phyloP scores from a whole-genome alignment of 2,888 invertebrate genomes.

The Cyrtodaria siliqua region DNA sequence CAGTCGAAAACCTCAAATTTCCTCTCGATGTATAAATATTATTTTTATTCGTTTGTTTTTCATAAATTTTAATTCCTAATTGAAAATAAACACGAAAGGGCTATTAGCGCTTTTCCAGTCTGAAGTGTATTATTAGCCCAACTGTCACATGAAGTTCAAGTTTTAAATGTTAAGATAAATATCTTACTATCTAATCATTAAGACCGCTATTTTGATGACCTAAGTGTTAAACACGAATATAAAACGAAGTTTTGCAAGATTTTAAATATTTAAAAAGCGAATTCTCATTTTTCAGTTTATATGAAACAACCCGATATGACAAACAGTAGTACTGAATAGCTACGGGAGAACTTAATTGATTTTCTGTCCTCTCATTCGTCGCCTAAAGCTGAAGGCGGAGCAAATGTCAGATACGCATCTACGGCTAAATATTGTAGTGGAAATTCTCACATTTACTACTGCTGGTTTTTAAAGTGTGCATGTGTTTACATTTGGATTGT shows the following conservation, averaged over 20 bases:
- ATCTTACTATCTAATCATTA: no score
- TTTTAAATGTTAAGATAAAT: no score
- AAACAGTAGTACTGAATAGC: background rate
- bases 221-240: no score
- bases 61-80: conserved; percentile 15
- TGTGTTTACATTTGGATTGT: conserved; percentile 43
- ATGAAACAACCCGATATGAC: background rate
- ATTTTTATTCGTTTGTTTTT: conserved; percentile 1
- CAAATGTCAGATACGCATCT: conserved; percentile 31
- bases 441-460: conserved; percentile 25
- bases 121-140: background rate
- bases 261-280: no score
- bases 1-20: background rate
- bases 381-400: conserved; percentile 10
- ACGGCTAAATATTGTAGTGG: conserved; percentile 12
- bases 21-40: conserved; percentile 1
- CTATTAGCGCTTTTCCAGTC: background rate
- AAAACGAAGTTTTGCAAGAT: no score
- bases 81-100: conserved; percentile 31
- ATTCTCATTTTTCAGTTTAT: conserved; percentile 1
- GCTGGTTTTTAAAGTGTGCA: conserved; percentile 34
- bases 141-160: conserved; percentile 14
- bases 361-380: background rate
- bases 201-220: no score
- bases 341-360: conserved; percentile 1